Percentiles rank a stretch among this genome's conserved stretches.
Evolutionary conservation across 2,797 vertebrate genomes (phyloP).

Genomic region (Strix occidentalis): DNA sequence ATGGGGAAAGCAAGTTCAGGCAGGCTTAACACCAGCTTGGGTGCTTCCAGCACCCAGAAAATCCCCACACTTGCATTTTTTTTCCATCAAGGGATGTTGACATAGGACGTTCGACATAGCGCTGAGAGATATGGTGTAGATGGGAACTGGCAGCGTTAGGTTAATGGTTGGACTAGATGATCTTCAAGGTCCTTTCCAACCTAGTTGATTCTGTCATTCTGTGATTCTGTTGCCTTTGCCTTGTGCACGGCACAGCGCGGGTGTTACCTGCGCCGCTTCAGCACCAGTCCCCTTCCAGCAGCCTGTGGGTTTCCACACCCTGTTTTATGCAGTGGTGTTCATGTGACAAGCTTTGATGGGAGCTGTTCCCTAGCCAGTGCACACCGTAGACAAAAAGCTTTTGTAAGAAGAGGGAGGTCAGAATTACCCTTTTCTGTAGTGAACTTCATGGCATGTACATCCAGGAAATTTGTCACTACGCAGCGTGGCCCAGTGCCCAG

Average conservation of each 20-base stretch:
- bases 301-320: not conserved
- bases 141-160: too few relatives aligned
- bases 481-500: not conserved
- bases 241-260: fast-evolving
- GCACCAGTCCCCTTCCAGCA: not conserved
- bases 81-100: too few relatives aligned
- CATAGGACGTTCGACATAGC: too few relatives aligned
- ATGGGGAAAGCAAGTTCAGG: not conserved
- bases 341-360: not conserved
- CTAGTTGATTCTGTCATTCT: too few relatives aligned
- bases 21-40: not conserved
- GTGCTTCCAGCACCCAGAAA: not conserved
- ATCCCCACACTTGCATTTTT: not conserved
- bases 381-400: not conserved
- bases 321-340: not conserved
- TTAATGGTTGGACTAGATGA: too few relatives aligned
- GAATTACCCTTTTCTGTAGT: not conserved
- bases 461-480: not conserved
- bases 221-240: not conserved
- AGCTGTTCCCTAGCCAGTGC: not conserved
- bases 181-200: too few relatives aligned
- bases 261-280: not conserved
- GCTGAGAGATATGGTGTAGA: too few relatives aligned
- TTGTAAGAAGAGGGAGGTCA: not conserved
- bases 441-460: not conserved